Conservation (phyloP, 2,113 vertebrate species). For the Gopherus evgoodei region DNA sequence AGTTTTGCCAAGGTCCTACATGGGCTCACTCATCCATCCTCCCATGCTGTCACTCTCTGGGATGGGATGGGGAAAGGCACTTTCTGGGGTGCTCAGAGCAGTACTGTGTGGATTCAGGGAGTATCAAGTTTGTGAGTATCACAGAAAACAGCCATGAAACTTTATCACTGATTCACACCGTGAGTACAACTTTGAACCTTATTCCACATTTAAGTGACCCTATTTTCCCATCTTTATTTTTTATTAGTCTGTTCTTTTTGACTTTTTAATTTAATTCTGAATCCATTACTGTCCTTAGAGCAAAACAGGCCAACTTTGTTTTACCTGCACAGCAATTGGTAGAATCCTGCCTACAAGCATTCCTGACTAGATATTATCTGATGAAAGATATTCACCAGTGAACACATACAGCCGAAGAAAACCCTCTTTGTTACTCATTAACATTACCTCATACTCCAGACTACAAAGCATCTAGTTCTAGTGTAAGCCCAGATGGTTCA, state of each 20-base stretch:
- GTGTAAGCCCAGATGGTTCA: slow-evolving; percentile 38
- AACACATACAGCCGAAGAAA: slow-evolving; percentile 73
- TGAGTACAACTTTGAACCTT: not conserved
- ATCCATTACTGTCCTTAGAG: not conserved
- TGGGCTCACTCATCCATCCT: not conserved
- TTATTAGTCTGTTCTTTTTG: not conserved
- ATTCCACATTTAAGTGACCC: not conserved
- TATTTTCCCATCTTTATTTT: not conserved
- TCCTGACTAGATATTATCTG: slow-evolving; percentile 14
- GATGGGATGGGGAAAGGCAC: not conserved
- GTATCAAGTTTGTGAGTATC: not conserved
- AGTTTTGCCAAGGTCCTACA: too few relatives aligned
- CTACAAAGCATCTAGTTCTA: not conserved
- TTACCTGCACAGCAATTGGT: not conserved
- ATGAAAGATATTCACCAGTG: slow-evolving; percentile 8
- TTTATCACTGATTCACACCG: not conserved
- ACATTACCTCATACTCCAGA: slow-evolving; percentile 76
- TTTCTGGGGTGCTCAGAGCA: not conserved
- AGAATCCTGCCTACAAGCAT: not conserved
- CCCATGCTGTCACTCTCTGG: not conserved
- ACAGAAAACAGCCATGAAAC: not conserved
- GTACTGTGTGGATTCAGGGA: not conserved
- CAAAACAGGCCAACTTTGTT: not conserved
- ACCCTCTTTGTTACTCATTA: slow-evolving; percentile 75
- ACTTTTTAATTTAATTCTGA: not conserved